Percentiles rank a stretch among this genome's conserved stretches.
Evolutionary conservation across 2,113 vertebrate species (phyloP).

Genomic region (Ranitomeya variabilis): DNA sequence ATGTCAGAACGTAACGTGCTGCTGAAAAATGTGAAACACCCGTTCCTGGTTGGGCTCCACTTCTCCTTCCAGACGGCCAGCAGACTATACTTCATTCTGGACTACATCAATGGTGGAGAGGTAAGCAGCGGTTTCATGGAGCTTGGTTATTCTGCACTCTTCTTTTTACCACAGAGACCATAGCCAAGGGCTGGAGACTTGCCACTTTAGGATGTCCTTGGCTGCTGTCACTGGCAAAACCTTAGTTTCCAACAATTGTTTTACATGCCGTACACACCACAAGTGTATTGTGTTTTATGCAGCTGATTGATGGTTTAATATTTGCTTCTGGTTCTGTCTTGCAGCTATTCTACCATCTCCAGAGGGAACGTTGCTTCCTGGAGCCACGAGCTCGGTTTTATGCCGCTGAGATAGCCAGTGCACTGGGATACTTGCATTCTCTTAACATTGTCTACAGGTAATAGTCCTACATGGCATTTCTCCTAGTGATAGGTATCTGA

Average conservation of each 20-base stretch:
- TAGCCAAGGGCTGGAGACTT: slow-evolving; percentile 62
- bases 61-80: slow-evolving; percentile 97
- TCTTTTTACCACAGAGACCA: slow-evolving; percentile 67
- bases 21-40: slow-evolving; percentile 96
- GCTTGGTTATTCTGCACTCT: slow-evolving; percentile 36
- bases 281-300: slow-evolving; percentile 68
- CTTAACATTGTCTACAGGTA: slow-evolving; percentile 95
- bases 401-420: slow-evolving; percentile 95
- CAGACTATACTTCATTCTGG: slow-evolving; percentile 94
- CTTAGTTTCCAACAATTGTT: slow-evolving; percentile 74
- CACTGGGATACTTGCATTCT: slow-evolving; percentile 95
- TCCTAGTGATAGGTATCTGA: too few relatives aligned
- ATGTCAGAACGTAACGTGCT: slow-evolving; percentile 98
- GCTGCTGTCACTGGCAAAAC: slow-evolving; percentile 60
- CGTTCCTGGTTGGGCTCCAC: slow-evolving; percentile 95
- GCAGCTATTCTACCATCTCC: slow-evolving; percentile 97
- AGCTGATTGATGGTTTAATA: slow-evolving; percentile 60
- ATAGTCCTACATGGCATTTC: slow-evolving; percentile 20
- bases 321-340: slow-evolving; percentile 62
- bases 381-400: slow-evolving; percentile 96
- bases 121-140: slow-evolving; percentile 70
- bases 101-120: slow-evolving; percentile 99
- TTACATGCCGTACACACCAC: slow-evolving; percentile 61
- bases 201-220: slow-evolving; percentile 69
- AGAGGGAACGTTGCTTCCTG: slow-evolving; percentile 95